Percentiles rank a stretch among this genome's conserved stretches.
Evolutionary conservation across 2,797 vertebrate genomes (phyloP).

Genomic region (Orientallactaga sibirica): DNA sequence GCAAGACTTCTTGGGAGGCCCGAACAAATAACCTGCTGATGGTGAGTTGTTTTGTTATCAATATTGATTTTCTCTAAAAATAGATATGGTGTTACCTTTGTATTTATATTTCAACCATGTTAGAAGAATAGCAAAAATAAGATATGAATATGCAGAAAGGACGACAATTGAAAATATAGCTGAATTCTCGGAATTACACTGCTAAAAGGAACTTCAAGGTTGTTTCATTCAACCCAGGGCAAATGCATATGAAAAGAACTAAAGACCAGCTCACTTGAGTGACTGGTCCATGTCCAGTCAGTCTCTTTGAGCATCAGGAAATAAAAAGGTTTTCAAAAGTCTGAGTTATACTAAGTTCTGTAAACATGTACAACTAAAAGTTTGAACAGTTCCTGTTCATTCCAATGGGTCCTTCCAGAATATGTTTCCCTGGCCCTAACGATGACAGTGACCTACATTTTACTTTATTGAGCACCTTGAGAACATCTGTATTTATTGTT

Average conservation of each 20-base stretch:
- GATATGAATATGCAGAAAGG: conserved; percentile 7
- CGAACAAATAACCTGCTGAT: conserved; percentile 83
- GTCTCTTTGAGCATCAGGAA: conserved; percentile 28
- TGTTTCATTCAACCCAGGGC: background rate
- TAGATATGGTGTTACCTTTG: background rate
- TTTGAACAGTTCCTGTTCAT: conserved; percentile 12
- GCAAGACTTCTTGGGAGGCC: conserved; percentile 86
- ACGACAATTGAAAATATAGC: conserved; percentile 13
- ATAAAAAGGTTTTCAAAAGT: conserved; percentile 45
- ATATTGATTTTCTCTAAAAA: conserved; percentile 3
- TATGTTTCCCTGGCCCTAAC: background rate
- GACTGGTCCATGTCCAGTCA: background rate
- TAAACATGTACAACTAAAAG: conserved; percentile 22
- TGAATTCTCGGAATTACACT: conserved; percentile 49
- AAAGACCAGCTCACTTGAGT: background rate
- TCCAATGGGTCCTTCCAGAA: conserved; percentile 33
- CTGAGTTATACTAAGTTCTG: background rate
- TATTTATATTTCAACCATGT: conserved; percentile 7
- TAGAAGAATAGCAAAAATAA: conserved; percentile 26
- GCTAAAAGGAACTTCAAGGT: background rate
- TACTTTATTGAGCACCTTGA: conserved; percentile 45
- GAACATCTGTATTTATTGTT: conserved; percentile 42
- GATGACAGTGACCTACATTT: conserved; percentile 24
- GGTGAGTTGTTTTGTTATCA: conserved; percentile 80
- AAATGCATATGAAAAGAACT: background rate